Evolutionary conservation across 2,888 invertebrate genomes (phyloP), one percentile per base, ranked within the genome.

Genomic region (Automeris io): DNA sequence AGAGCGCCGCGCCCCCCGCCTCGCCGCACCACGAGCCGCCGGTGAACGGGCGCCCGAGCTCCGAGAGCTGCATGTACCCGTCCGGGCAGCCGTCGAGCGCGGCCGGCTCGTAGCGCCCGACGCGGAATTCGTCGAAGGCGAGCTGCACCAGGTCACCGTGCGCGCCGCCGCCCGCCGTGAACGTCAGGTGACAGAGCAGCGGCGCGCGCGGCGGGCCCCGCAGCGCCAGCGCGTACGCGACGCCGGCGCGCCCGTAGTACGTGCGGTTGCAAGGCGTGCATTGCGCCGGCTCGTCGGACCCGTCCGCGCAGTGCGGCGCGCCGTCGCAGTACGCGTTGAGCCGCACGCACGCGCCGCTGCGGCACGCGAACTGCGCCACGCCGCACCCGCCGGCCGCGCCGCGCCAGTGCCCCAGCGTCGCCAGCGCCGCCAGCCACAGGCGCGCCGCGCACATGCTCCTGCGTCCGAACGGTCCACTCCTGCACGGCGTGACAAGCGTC

Each of bases 21-120:
- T 91, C 89, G 40, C 95, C 96, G 75, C 96, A 96, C 95, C 95
- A 96, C 12, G 94, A 94, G 45, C 96, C 95, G 31, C 95, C 95
- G 18, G 95, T 95, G 82, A 95, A 95, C 9, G 95, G 95, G 26
- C 94, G 90, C 12, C 94, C 94, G 53, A 95, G 89, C 83, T 95
- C 95, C 57, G 94, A 93, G 51, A 95, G 88, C 86, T 95, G 93
- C 91, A 95, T 93, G 80, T 93, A 95, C 36, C 95, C 95, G 70
- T 95, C 95, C 8, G 95, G 94, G 72, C 96, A 96, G 54, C 94
- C 94, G 61, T 93, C 91, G 37, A 75, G 70, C 33, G 92, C 90
- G 45, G 90, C 89, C 36, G 92, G 85, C 66, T 93, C 93, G 74
- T 94, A 93, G 35, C 94, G 90, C 2, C 96, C 96, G 55, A 96